Evolutionary conservation across 2,113 vertebrate genomes (phyloP).

Genomic region (Hypocryptadius cinnamomeus): DNA sequence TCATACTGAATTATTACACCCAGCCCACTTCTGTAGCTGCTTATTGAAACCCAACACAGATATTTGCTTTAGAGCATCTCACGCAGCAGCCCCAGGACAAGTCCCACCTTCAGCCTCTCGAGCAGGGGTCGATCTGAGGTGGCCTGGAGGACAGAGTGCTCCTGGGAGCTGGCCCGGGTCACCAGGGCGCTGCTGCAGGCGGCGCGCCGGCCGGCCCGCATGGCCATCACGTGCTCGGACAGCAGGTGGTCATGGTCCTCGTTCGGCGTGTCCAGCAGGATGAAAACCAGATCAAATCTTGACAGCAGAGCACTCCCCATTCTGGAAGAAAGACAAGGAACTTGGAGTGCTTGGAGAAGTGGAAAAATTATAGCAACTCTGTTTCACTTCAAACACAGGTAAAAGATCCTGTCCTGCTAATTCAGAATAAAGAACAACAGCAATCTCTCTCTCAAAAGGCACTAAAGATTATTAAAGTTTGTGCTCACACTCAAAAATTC

Average conservation of each 20-base stretch:
- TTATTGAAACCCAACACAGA: neutral
- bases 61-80: neutral
- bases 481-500: neutral
- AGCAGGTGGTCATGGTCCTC: conserved; percentile 91
- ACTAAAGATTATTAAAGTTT: neutral
- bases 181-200: conserved; percentile 67
- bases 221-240: conserved; percentile 93
- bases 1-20: neutral
- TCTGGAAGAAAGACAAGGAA: conserved; percentile 63
- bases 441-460: neutral
- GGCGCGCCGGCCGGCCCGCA: conserved; percentile 75
- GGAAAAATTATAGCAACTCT: neutral
- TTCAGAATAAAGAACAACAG: neutral
- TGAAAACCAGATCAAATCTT: conserved; percentile 94
- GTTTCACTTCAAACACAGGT: neutral
- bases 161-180: conserved; percentile 57
- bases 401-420: neutral
- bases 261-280: conserved; percentile 92
- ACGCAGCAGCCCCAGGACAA: neutral
- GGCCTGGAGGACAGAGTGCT: conserved; percentile 79
- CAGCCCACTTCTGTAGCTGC: neutral
- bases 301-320: conserved; percentile 95
- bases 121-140: conserved; percentile 78
- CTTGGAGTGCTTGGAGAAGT: neutral
- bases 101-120: conserved; percentile 84